These are phyloP conservation scores for Napeogenes sylphis DNA, from an alignment of 2,888 invertebrate species.

Conservation along the genomic window DNA sequence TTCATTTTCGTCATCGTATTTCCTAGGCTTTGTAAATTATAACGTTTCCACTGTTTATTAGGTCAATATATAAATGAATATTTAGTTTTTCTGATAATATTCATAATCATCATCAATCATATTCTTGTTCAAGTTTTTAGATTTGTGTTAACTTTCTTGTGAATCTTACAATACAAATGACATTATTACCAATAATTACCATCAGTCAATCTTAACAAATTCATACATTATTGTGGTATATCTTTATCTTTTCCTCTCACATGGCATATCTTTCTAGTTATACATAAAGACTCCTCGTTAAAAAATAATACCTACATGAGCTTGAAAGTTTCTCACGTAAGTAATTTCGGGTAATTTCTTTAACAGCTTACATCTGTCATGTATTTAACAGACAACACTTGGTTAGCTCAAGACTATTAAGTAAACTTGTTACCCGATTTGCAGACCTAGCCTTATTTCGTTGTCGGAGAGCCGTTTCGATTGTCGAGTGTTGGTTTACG, in stretches of 20 bases:
- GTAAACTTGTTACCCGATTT: constrained; percentile 51
- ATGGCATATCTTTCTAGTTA: too few relatives aligned
- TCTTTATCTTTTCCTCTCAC: too few relatives aligned
- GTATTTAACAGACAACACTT: constrained; percentile 30
- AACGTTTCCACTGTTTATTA: background rate
- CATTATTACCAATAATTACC: too few relatives aligned
- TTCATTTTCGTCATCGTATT: background rate
- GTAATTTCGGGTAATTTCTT: constrained; percentile 26
- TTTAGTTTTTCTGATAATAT: too few relatives aligned
- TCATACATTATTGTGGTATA: too few relatives aligned
- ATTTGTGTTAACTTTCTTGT: too few relatives aligned
- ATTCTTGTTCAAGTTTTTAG: too few relatives aligned
- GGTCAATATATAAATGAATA: background rate
- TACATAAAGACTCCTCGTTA: background rate
- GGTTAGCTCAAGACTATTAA: constrained; percentile 28
- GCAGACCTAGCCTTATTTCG: constrained; percentile 40
- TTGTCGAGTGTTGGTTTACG: constrained; percentile 17
- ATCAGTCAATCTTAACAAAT: too few relatives aligned
- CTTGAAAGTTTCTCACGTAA: constrained; percentile 13
- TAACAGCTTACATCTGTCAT: constrained; percentile 19
- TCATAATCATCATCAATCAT: too few relatives aligned
- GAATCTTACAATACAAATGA: too few relatives aligned
- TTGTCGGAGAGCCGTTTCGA: constrained; percentile 23
- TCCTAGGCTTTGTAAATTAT: background rate
- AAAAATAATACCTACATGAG: background rate